phyloP scores from a whole-genome alignment of 2,888 invertebrate species.

The Pheosia gnoma region DNA sequence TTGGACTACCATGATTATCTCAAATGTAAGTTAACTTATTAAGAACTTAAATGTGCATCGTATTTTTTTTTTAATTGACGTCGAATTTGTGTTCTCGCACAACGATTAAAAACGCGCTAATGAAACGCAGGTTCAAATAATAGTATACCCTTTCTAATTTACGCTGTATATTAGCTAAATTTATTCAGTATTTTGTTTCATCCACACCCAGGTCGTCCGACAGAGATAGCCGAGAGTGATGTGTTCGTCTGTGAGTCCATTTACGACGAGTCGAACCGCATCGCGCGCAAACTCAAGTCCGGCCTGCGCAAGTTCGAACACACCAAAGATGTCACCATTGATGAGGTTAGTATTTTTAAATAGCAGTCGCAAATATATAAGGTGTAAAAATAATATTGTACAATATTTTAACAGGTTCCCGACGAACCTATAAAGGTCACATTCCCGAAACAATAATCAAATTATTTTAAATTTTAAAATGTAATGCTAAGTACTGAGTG shows the following conservation, averaged over 20 bases:
- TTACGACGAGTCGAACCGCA: conserved; percentile 94
- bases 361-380: no score
- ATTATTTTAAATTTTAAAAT: no score
- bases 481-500: no score
- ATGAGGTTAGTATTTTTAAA: conserved; percentile 84
- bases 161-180: neutral
- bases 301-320: conserved; percentile 93
- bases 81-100: no score
- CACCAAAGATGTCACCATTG: conserved; percentile 93
- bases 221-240: conserved; percentile 96
- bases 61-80: no score
- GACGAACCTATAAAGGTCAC: no score
- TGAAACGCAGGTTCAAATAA: no score
- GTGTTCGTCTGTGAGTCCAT: conserved; percentile 96
- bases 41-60: neutral
- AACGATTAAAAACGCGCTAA: no score
- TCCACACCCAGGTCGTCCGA: conserved; percentile 89
- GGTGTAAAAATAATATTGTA: no score
- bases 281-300: conserved; percentile 88
- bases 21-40: conserved; percentile 85
- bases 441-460: no score
- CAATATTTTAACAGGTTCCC: no score
- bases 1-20: conserved; percentile 95
- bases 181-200: neutral
- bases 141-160: no score